phyloP scores from a whole-genome alignment of 2,888 invertebrate species.

The Linyphia triangularis region DNA sequence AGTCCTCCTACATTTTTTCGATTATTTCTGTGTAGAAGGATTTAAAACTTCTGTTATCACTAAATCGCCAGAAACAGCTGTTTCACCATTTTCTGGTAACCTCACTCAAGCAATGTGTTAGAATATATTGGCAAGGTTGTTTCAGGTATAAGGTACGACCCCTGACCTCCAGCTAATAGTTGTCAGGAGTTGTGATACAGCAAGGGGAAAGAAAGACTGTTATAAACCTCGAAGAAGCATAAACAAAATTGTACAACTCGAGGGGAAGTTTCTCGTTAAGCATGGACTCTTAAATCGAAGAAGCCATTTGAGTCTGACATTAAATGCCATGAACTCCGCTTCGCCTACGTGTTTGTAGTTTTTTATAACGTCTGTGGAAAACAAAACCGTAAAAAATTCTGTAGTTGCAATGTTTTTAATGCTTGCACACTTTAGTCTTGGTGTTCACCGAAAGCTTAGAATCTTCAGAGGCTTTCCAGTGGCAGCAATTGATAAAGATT shows the following conservation, averaged over 20 bases:
- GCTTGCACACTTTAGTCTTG: not conserved
- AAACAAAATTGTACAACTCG: conserved; percentile 38
- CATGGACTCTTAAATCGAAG: conserved; percentile 33
- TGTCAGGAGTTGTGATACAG: conserved; percentile 41
- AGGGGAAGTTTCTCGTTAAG: conserved; percentile 32
- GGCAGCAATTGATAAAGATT: not conserved
- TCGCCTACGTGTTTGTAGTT: not conserved
- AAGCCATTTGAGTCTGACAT: conserved; percentile 26
- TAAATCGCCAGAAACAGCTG: conserved; percentile 14
- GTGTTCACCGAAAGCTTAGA: no score
- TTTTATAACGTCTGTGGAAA: not conserved
- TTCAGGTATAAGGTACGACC: conserved; percentile 29
- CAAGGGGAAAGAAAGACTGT: conserved; percentile 30
- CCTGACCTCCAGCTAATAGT: conserved; percentile 60
- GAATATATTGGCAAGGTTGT: conserved; percentile 22
- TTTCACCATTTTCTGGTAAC: not conserved
- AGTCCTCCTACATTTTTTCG: no score
- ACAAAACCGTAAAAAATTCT: not conserved
- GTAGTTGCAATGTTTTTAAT: not conserved
- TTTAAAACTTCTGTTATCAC: not conserved
- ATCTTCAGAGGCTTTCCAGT: no score
- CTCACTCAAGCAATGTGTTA: not conserved
- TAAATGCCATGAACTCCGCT: conserved; percentile 25
- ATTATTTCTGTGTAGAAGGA: no score
- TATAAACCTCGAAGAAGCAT: conserved; percentile 55